These are phyloP conservation scores for Volucella inanis DNA, from an alignment of 2,888 invertebrate species.

Conservation along the genomic window DNA sequence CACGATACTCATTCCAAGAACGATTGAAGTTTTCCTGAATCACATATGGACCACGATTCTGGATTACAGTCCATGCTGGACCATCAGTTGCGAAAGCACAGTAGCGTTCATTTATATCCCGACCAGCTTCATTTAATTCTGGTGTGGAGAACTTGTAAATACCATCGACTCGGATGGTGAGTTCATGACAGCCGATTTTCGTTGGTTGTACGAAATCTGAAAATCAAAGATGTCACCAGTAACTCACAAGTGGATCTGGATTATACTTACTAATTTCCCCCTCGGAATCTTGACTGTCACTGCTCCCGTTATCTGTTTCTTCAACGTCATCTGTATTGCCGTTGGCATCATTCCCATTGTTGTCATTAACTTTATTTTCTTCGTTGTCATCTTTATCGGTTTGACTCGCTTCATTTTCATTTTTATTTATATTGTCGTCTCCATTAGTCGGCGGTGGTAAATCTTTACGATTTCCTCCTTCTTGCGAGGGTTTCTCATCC, in stretches of 20 bases:
- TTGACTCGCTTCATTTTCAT: conserved; percentile 9
- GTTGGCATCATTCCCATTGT: background rate
- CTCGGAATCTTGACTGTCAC: conserved; percentile 21
- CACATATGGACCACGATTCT: conserved; percentile 81
- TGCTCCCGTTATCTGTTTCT: conserved; percentile 16
- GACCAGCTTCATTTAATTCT: conserved; percentile 78
- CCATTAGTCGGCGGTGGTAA: background rate
- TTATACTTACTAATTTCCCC: conserved; percentile 64
- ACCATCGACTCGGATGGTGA: conserved; percentile 81
- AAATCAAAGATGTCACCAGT: background rate
- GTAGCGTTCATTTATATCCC: conserved; percentile 83
- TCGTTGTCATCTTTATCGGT: conserved; percentile 20
- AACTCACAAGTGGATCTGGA: too few relatives aligned
- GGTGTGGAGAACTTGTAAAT: conserved; percentile 81
- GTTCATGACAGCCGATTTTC: conserved; percentile 82
- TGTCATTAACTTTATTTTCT: background rate
- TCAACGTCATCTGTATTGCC: conserved; percentile 45
- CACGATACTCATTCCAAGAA: conserved; percentile 85
- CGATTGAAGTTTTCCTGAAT: conserved; percentile 84
- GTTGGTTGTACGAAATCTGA: conserved; percentile 79
- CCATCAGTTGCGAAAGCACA: conserved; percentile 84
- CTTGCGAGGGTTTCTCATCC: background rate
- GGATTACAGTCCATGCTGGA: conserved; percentile 85
- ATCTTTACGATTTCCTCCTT: background rate
- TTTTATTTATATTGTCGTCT: background rate